Conservation (phyloP, 2,797 vertebrate species). For the Propithecus perrieri region DNA sequence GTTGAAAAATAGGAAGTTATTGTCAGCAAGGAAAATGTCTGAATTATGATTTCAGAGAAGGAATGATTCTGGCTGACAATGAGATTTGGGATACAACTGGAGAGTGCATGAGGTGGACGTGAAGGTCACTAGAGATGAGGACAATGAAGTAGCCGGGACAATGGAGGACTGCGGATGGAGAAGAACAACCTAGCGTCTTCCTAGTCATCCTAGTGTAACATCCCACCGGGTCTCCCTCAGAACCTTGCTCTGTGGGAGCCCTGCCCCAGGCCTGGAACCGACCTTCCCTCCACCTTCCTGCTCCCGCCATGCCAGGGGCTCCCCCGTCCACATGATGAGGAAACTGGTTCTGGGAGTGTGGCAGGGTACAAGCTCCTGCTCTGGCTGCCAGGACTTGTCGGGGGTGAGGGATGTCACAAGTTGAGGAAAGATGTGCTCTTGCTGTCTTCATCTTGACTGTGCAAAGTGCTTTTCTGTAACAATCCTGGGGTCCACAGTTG, state of each 20-base stretch:
- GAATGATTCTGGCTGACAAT: neutral
- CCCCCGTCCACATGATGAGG: neutral
- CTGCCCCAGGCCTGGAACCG: neutral
- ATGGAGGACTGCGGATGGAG: neutral
- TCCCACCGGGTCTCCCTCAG: neutral
- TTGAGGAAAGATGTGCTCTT: neutral
- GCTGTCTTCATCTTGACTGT: neutral
- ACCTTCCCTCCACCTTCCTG: neutral
- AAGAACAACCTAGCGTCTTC: neutral
- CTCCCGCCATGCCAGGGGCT: neutral
- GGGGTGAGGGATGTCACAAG: neutral
- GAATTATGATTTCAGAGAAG: neutral
- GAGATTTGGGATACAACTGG: neutral
- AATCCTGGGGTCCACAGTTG: neutral
- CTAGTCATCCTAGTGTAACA: neutral
- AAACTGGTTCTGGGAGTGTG: neutral
- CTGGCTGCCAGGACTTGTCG: neutral
- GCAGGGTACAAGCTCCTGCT: neutral
- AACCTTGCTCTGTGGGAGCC: neutral
- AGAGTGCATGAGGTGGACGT: neutral
- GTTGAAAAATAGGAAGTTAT: neutral
- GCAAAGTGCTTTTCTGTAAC: neutral
- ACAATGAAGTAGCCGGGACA: neutral
- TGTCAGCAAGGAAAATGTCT: neutral
- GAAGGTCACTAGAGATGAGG: neutral